A percentile compares a stretch with the other conserved stretches of the same genome.
Evolutionary conservation across 2,888 invertebrate genomes (phyloP).

Genomic region (Gymnosoma rotundatum): DNA sequence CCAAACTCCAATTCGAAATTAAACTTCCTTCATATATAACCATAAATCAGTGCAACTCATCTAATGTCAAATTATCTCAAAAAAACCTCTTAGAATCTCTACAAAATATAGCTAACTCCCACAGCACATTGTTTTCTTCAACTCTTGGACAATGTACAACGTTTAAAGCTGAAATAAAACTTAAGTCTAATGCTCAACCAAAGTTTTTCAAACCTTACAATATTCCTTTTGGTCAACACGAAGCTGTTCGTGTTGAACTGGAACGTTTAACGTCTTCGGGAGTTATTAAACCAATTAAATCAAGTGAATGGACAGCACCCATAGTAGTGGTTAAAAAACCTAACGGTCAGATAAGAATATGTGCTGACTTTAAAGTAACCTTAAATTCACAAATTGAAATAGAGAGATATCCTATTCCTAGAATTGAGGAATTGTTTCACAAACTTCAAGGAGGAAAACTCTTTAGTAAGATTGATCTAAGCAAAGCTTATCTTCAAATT

Average conservation of each 20-base stretch:
- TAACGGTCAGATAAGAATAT: constrained; percentile 16
- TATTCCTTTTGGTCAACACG: constrained; percentile 20
- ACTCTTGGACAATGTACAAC: constrained; percentile 9
- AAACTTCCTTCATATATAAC: neutral
- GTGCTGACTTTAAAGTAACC: constrained; percentile 27
- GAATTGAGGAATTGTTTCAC: constrained; percentile 68
- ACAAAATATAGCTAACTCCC: too few relatives aligned
- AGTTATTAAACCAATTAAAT: constrained; percentile 1
- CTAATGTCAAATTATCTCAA: neutral
- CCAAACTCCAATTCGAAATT: neutral
- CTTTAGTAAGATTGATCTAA: constrained; percentile 66
- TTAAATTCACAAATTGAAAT: constrained; percentile 55
- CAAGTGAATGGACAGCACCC: constrained; percentile 26
- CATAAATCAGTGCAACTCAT: neutral
- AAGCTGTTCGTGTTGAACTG: neutral
- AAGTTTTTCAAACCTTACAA: constrained; percentile 34
- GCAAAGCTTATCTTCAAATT: constrained; percentile 66
- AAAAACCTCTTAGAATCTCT: neutral
- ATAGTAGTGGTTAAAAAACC: constrained; percentile 31
- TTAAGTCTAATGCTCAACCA: neutral
- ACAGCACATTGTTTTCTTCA: neutral
- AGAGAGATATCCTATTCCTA: constrained; percentile 66
- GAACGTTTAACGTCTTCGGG: neutral
- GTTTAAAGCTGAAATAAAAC: constrained; percentile 11
- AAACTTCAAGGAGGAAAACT: constrained; percentile 64